Percentiles rank a stretch among this genome's conserved stretches.
phyloP scores from a whole-genome alignment of 2,888 invertebrate species.

The Stenodema calcarata region DNA sequence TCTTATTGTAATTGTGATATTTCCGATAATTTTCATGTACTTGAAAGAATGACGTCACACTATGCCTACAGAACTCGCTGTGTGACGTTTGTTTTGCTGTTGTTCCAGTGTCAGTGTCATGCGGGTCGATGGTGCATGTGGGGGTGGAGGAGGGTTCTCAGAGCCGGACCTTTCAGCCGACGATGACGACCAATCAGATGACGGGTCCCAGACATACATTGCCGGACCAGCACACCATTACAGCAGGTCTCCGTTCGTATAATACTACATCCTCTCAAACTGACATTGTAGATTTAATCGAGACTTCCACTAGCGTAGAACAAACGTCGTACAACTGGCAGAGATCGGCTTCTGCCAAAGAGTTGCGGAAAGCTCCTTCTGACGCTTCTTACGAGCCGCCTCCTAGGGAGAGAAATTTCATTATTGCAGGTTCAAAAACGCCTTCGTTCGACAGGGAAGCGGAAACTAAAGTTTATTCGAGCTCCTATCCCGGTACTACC shows the following conservation, averaged over 20 bases:
- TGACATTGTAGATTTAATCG: slow-evolving; percentile 56
- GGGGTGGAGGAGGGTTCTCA: slow-evolving; percentile 59
- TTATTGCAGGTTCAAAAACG: slow-evolving; percentile 67
- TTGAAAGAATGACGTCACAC: not conserved
- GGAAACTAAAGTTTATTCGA: slow-evolving; percentile 80
- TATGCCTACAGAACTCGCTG: not conserved
- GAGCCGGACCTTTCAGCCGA: slow-evolving; percentile 65
- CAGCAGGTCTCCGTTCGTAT: slow-evolving; percentile 56
- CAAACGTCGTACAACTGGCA: slow-evolving; percentile 68
- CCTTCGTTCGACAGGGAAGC: slow-evolving; percentile 71
- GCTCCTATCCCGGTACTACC: slow-evolving; percentile 83
- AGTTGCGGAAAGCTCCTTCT: slow-evolving; percentile 63
- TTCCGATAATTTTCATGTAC: not conserved
- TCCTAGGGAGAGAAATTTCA: slow-evolving; percentile 72
- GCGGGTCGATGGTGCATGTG: slow-evolving; percentile 66
- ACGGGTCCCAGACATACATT: slow-evolving; percentile 50
- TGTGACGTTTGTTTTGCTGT: not conserved
- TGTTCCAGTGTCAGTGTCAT: slow-evolving; percentile 61
- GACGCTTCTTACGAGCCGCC: slow-evolving; percentile 61
- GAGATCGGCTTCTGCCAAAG: slow-evolving; percentile 82
- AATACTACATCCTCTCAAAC: slow-evolving; percentile 57
- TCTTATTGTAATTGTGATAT: no score
- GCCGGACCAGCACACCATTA: slow-evolving; percentile 48
- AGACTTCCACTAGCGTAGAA: slow-evolving; percentile 41
- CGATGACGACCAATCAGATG: slow-evolving; percentile 65